These are phyloP conservation scores for Drosophila chauvacae DNA, from an alignment of 1,140 invertebrate species.

Conservation along the genomic window DNA sequence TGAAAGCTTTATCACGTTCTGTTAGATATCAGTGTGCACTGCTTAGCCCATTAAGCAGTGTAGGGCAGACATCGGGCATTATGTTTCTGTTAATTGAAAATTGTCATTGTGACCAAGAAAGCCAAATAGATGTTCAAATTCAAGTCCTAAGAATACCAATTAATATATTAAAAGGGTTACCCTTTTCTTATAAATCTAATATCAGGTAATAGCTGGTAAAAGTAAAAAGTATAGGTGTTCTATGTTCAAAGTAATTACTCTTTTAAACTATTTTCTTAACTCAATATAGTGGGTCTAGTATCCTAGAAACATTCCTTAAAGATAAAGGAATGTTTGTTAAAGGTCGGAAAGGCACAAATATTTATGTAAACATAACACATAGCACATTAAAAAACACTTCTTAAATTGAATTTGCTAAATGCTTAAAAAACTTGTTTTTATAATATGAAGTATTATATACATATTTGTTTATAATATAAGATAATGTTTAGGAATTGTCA, in stretches of 20 bases:
- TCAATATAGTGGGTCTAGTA: neutral
- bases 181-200: neutral
- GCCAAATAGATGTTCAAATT: neutral
- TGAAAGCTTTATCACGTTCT: slow-evolving; percentile 28
- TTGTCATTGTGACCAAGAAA: neutral
- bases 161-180: neutral
- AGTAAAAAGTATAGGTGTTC: neutral
- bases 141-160: neutral
- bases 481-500: neutral
- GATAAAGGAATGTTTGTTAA: neutral
- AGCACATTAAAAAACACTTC: neutral
- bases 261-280: neutral
- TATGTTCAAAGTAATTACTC: neutral
- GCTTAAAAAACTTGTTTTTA: neutral
- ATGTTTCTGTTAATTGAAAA: slow-evolving; percentile 15
- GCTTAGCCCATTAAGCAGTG: slow-evolving; percentile 40
- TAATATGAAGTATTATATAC: neutral
- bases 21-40: slow-evolving; percentile 33
- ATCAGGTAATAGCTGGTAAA: neutral
- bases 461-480: neutral
- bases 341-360: no score
- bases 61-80: neutral
- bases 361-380: no score
- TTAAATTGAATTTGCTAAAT: neutral
- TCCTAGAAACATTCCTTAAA: neutral